Evolutionary conservation across 1,140 invertebrate genomes (phyloP).

Genomic region (Acromyrmex heyeri): DNA sequence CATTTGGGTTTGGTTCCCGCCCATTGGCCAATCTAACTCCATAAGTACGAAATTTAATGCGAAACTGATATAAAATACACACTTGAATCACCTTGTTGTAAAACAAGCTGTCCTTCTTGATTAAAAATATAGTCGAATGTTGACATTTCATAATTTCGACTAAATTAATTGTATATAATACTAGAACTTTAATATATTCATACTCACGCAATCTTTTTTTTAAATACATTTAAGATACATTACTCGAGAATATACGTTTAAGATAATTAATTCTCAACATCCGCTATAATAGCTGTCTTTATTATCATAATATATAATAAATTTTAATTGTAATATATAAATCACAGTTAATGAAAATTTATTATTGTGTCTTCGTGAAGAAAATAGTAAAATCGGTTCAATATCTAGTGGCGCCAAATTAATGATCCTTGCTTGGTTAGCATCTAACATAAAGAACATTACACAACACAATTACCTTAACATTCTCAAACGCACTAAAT

Average conservation of each 20-base stretch:
- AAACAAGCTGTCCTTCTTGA: neutral
- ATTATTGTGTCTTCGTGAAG: neutral
- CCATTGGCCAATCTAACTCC: slow-evolving; percentile 70
- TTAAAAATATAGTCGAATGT: neutral
- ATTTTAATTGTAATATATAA: neutral
- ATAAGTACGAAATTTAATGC: slow-evolving; percentile 74
- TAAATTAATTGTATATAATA: neutral
- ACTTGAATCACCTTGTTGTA: neutral
- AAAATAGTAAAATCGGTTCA: slow-evolving; percentile 10
- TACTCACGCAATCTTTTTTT: neutral
- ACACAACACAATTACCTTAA: slow-evolving; percentile 59
- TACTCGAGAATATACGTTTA: too few species aligned
- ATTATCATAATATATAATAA: neutral
- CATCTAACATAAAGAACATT: slow-evolving; percentile 11
- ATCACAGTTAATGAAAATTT: neutral
- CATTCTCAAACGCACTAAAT: slow-evolving; percentile 19
- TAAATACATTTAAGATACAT: too few species aligned
- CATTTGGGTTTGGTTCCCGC: slow-evolving; percentile 69
- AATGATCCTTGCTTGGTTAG: slow-evolving; percentile 22
- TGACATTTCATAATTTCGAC: neutral
- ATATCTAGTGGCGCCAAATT: slow-evolving; percentile 9
- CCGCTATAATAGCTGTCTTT: neutral
- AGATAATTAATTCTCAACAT: neutral
- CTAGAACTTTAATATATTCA: neutral
- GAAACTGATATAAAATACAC: slow-evolving; percentile 66